Percentiles rank a stretch among this genome's conserved stretches.
These are phyloP conservation scores for Thripadectes ignobilis DNA, from an alignment of 2,797 vertebrate genomes.

Conservation along the genomic window DNA sequence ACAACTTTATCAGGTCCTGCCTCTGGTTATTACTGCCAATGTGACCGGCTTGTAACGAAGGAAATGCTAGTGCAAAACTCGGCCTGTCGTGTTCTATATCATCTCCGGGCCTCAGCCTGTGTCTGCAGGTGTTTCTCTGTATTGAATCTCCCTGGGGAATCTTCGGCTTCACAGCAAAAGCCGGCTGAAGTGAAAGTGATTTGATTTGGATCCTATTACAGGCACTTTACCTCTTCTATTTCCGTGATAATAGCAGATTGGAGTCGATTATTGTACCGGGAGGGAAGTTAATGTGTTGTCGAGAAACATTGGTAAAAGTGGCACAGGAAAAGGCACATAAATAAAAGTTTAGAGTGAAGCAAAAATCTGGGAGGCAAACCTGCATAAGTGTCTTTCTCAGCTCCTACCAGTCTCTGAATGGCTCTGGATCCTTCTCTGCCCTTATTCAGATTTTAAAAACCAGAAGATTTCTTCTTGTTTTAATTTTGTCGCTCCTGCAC, in stretches of 20 bases:
- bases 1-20: slow-evolving; percentile 77
- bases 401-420: background rate
- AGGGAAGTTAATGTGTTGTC: slow-evolving; percentile 85
- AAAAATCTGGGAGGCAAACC: slow-evolving; percentile 59
- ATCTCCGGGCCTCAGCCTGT: slow-evolving; percentile 75
- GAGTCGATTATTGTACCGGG: slow-evolving; percentile 85
- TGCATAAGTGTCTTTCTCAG: background rate
- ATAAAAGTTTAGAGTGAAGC: slow-evolving; percentile 73
- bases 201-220: slow-evolving; percentile 89
- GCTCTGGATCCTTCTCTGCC: background rate
- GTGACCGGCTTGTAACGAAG: slow-evolving; percentile 70
- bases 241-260: slow-evolving; percentile 87
- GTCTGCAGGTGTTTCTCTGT: slow-evolving; percentile 85
- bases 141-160: slow-evolving; percentile 82
- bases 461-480: background rate
- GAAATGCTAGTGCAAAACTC: slow-evolving; percentile 70
- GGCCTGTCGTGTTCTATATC: slow-evolving; percentile 83
- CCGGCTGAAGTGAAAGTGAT: slow-evolving; percentile 85
- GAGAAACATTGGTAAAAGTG: slow-evolving; percentile 79
- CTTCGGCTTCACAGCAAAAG: slow-evolving; percentile 81
- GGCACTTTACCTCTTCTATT: slow-evolving; percentile 86
- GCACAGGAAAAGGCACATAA: slow-evolving; percentile 68
- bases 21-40: slow-evolving; percentile 76
- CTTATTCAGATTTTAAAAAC: background rate
- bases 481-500: background rate